Evolutionary conservation across 2,888 invertebrate genomes (phyloP).

Genomic region (Philopedon plagiatum): DNA sequence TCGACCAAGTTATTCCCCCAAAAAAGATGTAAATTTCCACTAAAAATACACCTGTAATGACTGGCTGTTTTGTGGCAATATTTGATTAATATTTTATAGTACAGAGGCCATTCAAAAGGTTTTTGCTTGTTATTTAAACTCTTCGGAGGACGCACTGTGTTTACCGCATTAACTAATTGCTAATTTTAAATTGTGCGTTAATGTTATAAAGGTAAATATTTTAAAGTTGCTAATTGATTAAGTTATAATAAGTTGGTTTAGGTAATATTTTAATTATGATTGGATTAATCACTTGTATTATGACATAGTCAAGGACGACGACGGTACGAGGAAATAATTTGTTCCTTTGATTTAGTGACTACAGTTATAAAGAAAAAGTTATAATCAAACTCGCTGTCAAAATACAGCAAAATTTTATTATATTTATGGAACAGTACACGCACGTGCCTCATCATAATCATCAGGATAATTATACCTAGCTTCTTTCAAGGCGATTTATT

Average conservation of each 20-base stretch:
- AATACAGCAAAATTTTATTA: no score
- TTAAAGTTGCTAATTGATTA: conserved; percentile 29
- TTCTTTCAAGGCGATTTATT: no score
- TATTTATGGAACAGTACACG: no score
- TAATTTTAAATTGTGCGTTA: conserved; percentile 40
- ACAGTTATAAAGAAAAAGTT: not conserved
- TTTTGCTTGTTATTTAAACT: conserved; percentile 30
- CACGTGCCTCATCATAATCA: no score
- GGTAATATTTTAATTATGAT: conserved; percentile 20
- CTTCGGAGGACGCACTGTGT: conserved; percentile 25
- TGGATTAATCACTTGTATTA: conserved; percentile 31
- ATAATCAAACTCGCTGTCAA: not conserved
- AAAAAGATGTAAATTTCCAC: conserved; percentile 27
- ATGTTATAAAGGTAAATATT: conserved; percentile 37
- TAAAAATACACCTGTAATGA: conserved; percentile 32
- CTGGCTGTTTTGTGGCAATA: conserved; percentile 29
- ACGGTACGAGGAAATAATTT: not conserved
- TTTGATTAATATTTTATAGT: conserved; percentile 30
- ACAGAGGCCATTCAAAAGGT: conserved; percentile 16
- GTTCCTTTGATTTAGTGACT: conserved; percentile 1
- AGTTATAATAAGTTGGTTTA: conserved; percentile 17
- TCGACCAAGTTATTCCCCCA: conserved; percentile 23
- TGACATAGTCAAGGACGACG: conserved; percentile 28
- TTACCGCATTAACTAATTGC: conserved; percentile 38
- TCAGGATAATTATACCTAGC: no score